A percentile compares a stretch with the other conserved stretches of the same genome.
Conservation (phyloP, 2,888 invertebrate species). For the Drosophila buzzatii region DNA sequence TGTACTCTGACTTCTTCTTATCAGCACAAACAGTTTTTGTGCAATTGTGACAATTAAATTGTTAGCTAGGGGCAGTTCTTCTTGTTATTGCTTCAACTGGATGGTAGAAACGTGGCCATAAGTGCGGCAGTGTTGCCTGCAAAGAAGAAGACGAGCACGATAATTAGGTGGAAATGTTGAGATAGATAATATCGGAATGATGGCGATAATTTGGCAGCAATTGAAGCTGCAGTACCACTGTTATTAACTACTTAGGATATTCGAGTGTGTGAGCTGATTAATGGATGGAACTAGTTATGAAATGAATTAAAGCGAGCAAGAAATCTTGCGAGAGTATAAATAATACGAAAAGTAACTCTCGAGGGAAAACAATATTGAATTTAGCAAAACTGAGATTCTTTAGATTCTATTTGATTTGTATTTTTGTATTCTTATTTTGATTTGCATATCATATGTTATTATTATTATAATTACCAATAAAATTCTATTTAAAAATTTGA, state of each 20-base stretch:
- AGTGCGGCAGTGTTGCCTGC: constrained; percentile 48
- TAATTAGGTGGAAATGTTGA: constrained; percentile 51
- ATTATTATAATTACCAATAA: too few species aligned
- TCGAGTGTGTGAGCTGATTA: constrained; percentile 1
- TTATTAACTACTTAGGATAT: constrained; percentile 27
- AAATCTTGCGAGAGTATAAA: too few species aligned
- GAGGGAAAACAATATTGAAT: too few species aligned
- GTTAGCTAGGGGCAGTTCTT: constrained; percentile 52
- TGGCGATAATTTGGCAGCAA: constrained; percentile 42
- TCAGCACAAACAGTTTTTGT: constrained; percentile 48
- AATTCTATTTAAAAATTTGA: too few species aligned
- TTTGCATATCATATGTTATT: too few species aligned
- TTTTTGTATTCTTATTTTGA: too few species aligned
- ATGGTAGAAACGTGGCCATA: constrained; percentile 48
- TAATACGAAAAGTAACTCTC: not conserved
- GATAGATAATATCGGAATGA: constrained; percentile 38
- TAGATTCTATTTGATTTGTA: too few species aligned
- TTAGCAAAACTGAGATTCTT: not conserved
- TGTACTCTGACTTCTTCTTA: constrained; percentile 47
- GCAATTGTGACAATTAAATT: constrained; percentile 59
- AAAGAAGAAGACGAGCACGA: constrained; percentile 23
- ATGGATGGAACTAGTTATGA: not conserved
- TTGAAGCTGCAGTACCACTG: constrained; percentile 3
- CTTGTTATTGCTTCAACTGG: constrained; percentile 37
- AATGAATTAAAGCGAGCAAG: not conserved